Base-by-base conservation (phyloP, 2,888 invertebrate genomes). In the Linnaemya tessellans region DNA sequence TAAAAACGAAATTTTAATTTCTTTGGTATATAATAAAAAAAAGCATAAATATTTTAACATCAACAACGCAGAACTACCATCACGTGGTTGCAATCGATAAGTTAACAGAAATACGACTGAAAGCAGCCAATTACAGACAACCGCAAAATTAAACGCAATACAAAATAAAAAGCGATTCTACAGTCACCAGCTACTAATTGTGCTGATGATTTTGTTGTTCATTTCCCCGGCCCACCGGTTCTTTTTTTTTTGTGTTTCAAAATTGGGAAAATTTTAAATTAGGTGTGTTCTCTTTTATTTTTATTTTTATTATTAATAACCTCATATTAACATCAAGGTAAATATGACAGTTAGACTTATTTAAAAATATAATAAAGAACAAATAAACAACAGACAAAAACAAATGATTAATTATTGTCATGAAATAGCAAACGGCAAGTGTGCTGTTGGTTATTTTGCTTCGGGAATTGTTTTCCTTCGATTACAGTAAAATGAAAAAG, bases 21-120 rank as follows among this genome's bases (percentile, higher is more conserved):
- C n/a, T 60, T 60, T 60, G 18, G 35, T 13, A 35, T 38, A n/a
- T 38, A 41, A 38, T 62, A 20, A 20, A 62, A 18, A 20, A 38
- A 41, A 10, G 10, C 0, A 58, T 15, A 20, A 54, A 20, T 22
- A 22, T 54, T 10, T 10, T 11, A n/a, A n/a, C 58, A 35, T 35
- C 38, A 41, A 62, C 41, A 30, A 41, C 60, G 13, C 15, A 38
- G 13, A 35, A 13, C 58, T 64, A 20, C 41, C 41, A 64, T 77
- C 77, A 77, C 58, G 49, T 77, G 77, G 67, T 67, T 58, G 46
- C 35, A 58, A 22, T 46, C 67, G 77, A 58, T 68, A 68, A 46
- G 35, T 56, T 22, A 51, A 60, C 25, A 38, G 22, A 56, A 38
- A 15, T 22, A 46, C 8, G 20, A 41, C 11, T 67, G 25, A 64